Base-by-base conservation (phyloP, 2,113 vertebrate genomes). In the Micromys minutus region DNA sequence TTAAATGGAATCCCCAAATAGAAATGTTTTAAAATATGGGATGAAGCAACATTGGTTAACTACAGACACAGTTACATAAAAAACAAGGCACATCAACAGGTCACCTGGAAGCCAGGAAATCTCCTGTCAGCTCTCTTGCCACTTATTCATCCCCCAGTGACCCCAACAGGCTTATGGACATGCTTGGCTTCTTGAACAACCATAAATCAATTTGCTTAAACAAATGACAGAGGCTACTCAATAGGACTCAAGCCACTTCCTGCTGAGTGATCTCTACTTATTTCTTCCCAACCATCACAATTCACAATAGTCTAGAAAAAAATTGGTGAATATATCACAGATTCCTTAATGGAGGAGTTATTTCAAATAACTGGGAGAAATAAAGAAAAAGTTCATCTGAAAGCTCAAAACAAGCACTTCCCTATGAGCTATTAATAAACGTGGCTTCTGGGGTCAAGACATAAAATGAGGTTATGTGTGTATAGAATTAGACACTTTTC, bases 71-170 rank as follows among this genome's bases (percentile, higher is more conserved):
- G 96, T 97, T 45, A 96, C 92, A 92, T 90, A 97, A 97, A 96
- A 96, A 97, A 94, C 26, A 29, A 95, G 86, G 50, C 96, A 98
- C 97, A 92, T 93, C 93, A 98, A 98, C 98, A 98, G 98, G 98
- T 98, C 98, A 98, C 89, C 91, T 36, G 97, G 96, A 96, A 96
- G 95, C 91, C 95, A 95, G 97, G 93, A 96, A 93, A 85, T 71
- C 90, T 94, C 95, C 12, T 67, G 45, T 89, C 61, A 81, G 91
- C n/a, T n/a, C 42, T n/a, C 65, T 91, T 89, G 79, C 75, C 29
- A 55, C 55, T 74, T 22, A 34, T 63, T 92, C 47, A 77, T 77
- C 52, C 83, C 67, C 85, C 92, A 75, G 72, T 71, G 89, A 0
- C 92, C 42, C 57, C n/a, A n/a, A 77, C 96, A 96, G 91, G 97